A percentile compares a stretch with the other conserved stretches of the same genome.
These are phyloP conservation scores for Conistra vaccinii DNA, from an alignment of 2,888 invertebrate species.

Conservation along the genomic window DNA sequence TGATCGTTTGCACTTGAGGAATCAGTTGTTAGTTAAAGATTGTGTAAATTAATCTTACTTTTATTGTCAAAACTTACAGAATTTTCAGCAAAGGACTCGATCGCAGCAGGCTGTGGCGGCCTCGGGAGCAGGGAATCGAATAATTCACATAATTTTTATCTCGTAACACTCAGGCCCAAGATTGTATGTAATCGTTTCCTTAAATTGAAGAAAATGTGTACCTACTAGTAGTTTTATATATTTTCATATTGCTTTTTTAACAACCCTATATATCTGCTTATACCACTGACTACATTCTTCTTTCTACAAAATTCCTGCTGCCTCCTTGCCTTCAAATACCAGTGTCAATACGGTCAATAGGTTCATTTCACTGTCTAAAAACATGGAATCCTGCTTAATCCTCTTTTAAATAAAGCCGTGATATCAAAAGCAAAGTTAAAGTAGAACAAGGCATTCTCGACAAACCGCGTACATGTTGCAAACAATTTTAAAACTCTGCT, in stretches of 20 bases:
- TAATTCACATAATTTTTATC: too few species aligned
- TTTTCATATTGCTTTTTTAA: not conserved
- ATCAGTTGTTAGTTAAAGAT: too few species aligned
- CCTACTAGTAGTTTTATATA: not conserved
- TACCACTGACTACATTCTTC: not conserved
- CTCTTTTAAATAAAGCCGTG: not conserved
- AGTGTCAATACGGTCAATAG: not conserved
- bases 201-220: not conserved
- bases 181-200: too few species aligned
- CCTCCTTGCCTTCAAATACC: not conserved
- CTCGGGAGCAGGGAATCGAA: too few species aligned
- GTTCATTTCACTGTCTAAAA: not conserved
- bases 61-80: too few species aligned
- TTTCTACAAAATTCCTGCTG: not conserved
- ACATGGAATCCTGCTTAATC: not conserved
- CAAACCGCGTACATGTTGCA: slow-evolving; percentile 42
- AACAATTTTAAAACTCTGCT: slow-evolving; percentile 47
- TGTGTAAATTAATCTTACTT: too few species aligned
- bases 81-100: too few species aligned
- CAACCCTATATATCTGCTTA: not conserved
- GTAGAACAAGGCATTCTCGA: slow-evolving; percentile 31
- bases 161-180: too few species aligned
- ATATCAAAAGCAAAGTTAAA: slow-evolving; percentile 38
- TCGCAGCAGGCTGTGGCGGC: too few species aligned
- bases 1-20: too few species aligned